Evolutionary conservation across 1,140 invertebrate species (phyloP), one percentile per base, ranked within the genome.

Genomic region (Brachionus calyciflorus): DNA sequence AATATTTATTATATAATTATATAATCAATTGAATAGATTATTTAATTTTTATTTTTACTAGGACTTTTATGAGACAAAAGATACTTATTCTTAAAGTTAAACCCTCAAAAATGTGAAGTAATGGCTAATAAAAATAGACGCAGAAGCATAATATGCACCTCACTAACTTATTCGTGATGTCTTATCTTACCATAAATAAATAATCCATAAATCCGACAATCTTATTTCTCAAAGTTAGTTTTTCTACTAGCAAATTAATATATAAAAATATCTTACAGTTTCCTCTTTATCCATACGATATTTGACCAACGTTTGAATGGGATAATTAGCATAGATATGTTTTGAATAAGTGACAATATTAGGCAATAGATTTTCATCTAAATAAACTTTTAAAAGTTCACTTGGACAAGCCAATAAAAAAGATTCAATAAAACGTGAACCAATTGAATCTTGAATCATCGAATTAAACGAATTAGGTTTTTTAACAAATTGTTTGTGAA

Each of bases 321-420:
- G 51, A 55, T 73, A 73, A 55, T 73, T 73, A 21, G 69, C 69
- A 51, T 73, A 73, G 30, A 73, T 73, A 24, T 73, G 69, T 14
- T 73, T 73, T 10, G 46, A 21, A 33, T 73, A 73, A 40, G 28
- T 73, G 17, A 73, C 46, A 40, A 73, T 51, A 41, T 73, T 73
- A 2, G 46, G 69, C 37, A 51, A 33, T 30, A 73, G 19, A 9
- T 51, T 51, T 33, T 73, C 46, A 6, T 49, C 17, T 12, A 73
- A 41, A 51, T 53, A 51, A 26, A n/a, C 9, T 51, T 26, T 28
- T 21, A 73, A 24, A 21, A 49, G 4, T 14, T 73, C 46, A 41
- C 12, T 12, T 7, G 9, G 69, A 73, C 69, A 51, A 51, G 19
- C 19, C 12, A 73, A 28, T 6, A 73, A 41, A 73, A 51, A 73